Percentiles rank a stretch among this genome's conserved stretches.
phyloP scores from a whole-genome alignment of 2,113 vertebrate genomes.

The Bujurquina vittata region DNA sequence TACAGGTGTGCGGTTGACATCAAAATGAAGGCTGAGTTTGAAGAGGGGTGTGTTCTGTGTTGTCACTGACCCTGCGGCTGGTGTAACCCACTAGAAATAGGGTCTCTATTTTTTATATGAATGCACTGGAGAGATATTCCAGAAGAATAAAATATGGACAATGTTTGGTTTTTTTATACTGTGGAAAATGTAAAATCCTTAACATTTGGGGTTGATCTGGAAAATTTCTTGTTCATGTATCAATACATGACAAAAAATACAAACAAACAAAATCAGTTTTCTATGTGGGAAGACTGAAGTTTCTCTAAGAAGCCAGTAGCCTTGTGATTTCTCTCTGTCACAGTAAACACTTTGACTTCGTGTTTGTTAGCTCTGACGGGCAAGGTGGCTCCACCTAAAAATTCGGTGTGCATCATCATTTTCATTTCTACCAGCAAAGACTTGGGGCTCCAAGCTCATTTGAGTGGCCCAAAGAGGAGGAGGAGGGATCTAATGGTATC shows the following conservation, averaged over 20 bases:
- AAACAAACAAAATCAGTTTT: not conserved
- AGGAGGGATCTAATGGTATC: slow-evolving; percentile 2
- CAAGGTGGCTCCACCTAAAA: not conserved
- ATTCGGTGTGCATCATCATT: not conserved
- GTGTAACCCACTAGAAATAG: not conserved
- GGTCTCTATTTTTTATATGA: not conserved
- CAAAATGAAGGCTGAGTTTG: not conserved
- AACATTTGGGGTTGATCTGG: not conserved
- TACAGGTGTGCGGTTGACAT: not conserved
- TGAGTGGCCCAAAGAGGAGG: not conserved
- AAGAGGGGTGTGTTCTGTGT: not conserved
- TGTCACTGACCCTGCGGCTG: not conserved
- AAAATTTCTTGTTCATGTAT: not conserved
- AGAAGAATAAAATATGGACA: not conserved
- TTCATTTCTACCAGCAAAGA: not conserved
- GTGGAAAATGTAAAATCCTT: not conserved
- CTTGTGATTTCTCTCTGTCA: not conserved
- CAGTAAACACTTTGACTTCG: not conserved
- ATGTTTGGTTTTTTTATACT: not conserved
- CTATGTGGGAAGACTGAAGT: not conserved
- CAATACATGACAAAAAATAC: not conserved
- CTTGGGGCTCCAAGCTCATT: not conserved
- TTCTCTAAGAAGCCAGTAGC: not conserved
- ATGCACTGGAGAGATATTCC: not conserved
- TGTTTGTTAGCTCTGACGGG: slow-evolving; percentile 10